A percentile compares a stretch with the other conserved stretches of the same genome.
These are phyloP conservation scores for Eurypyga helias DNA, from an alignment of 2,113 vertebrate species.

Conservation along the genomic window DNA sequence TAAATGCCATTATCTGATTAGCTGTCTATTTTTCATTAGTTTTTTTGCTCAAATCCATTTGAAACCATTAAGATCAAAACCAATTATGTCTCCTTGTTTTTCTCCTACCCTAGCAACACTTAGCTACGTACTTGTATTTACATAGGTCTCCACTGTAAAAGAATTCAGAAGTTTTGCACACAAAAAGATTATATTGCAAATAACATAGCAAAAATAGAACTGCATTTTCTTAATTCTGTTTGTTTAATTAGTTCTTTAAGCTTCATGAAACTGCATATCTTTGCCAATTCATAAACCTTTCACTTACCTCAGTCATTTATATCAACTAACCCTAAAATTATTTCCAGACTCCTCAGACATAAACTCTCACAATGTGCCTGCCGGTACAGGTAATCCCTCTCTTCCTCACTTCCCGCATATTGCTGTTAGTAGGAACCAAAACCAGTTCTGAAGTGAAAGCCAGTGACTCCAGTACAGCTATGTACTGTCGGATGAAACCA, in stretches of 20 bases:
- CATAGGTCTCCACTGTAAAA: not conserved
- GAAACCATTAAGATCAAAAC: slow-evolving; percentile 12
- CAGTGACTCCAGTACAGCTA: not conserved
- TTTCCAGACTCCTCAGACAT: not conserved
- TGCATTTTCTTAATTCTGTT: not conserved
- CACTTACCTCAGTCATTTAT: not conserved
- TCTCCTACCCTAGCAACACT: not conserved
- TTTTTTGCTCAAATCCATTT: not conserved
- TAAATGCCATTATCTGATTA: slow-evolving; percentile 28
- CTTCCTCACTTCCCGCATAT: not conserved
- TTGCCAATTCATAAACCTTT: not conserved
- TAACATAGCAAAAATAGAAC: not conserved
- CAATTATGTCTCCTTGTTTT: not conserved
- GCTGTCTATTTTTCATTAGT: slow-evolving; percentile 3
- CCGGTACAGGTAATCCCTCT: not conserved
- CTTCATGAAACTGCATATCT: not conserved
- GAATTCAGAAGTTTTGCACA: not conserved
- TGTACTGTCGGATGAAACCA: not conserved
- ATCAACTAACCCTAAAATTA: not conserved
- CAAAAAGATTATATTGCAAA: not conserved
- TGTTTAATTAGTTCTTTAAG: not conserved
- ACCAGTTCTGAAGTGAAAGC: not conserved
- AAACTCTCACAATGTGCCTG: not conserved
- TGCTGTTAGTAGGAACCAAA: not conserved
- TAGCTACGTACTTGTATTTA: not conserved